Evolutionary conservation across 2,797 vertebrate genomes (phyloP), one percentile per base, ranked within the genome.

Genomic region (Amphiprion clarkii): DNA sequence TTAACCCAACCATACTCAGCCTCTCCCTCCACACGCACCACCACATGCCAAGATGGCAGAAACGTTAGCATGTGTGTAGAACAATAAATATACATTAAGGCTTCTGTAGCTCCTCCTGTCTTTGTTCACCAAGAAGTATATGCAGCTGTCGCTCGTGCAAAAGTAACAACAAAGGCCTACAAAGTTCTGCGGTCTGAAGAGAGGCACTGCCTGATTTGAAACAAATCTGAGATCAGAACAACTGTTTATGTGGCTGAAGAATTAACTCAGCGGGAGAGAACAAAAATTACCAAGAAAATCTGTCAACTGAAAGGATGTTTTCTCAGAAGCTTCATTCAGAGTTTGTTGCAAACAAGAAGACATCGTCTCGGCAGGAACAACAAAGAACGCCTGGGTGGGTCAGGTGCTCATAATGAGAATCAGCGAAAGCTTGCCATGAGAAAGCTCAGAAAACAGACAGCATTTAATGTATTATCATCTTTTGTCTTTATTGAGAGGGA

Each of bases 401-500:
- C 87, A 67, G 81, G 79, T 87, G 67, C 71, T 78, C 17, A 10
- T 29, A 27, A 76, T 44, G 51, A 81, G 63, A 71, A 85, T 66
- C 52, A 21, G 81, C 71, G 77, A 61, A 29, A 67, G 68, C 83
- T 86, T 79, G 80, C 79, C 63, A 4, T n/a, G 7, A 74, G 64
- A 82, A 67, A 58, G 66, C 74, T 86, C 73, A 5, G 53, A 87
- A 83, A 87, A 83, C 73, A 73, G 62, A 25, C n/a, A 62, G 46
- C 42, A 76, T 88, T 80, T 86, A 79, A 90, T 76, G 68, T 84
- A 82, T 84, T 76, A 82, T 88, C 79, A 54, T 83, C 78, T 87
- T 89, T 93, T 91, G 89, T 92, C 81, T 85, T 81, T 74, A 80
- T 58, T 71, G 71, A 87, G 85, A 68, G 79, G 87, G 75, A 62